Base-by-base conservation (phyloP, 2,113 vertebrate species). In the Recurvirostra avosetta region DNA sequence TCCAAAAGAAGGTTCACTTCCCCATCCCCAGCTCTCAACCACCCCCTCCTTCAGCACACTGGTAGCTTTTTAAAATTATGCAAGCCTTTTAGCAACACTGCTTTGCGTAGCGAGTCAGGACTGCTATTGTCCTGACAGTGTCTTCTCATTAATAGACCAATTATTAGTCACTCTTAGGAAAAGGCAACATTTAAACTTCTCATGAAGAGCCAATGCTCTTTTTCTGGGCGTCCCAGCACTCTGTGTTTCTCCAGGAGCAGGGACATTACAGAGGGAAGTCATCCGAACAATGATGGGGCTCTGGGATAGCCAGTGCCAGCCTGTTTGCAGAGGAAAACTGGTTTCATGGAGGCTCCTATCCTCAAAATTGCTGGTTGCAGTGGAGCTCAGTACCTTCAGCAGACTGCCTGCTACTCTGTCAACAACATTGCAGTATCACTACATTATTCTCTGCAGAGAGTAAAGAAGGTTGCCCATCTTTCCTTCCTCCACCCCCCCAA, bases 201-300 rank as follows among this genome's bases (percentile, higher is more conserved):
- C 2, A 5, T 43, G 38, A 52, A 80, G 29, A 73, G 7, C 8
- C 7, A 25, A 5, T 32, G 17, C 12, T 76, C 62, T 77, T 81
- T 38, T 47, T 53, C 78, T 36, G 29, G 40, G 30, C 25, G 86
- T 79, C 43, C 47, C 78, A 63, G 38, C 16, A 29, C 21, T 49
- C 62, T 30, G 15, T 11, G 2, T 21, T 40, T 75, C 63, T 90
- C 55, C 50, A 76, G 59, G 29, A 90, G 30, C 61, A 66, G 65
- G 8, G 38, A 56, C 3, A 3, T 32, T n/a, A 75, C 16, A 36
- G 23, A 87, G 13, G 4, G 47, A 58, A 73, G 27, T n/a, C 55
- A 38, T 5, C 21, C 26, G 34, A 80, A 56, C 6, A 20, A 16
- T 0, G 1, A 40, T 1, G 11, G 29, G 13, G 21, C 59, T 70